A percentile compares a stretch with the other conserved stretches of the same genome.
These are phyloP conservation scores for Odontomachus brunneus DNA, from an alignment of 1,140 invertebrate species.

Conservation along the genomic window DNA sequence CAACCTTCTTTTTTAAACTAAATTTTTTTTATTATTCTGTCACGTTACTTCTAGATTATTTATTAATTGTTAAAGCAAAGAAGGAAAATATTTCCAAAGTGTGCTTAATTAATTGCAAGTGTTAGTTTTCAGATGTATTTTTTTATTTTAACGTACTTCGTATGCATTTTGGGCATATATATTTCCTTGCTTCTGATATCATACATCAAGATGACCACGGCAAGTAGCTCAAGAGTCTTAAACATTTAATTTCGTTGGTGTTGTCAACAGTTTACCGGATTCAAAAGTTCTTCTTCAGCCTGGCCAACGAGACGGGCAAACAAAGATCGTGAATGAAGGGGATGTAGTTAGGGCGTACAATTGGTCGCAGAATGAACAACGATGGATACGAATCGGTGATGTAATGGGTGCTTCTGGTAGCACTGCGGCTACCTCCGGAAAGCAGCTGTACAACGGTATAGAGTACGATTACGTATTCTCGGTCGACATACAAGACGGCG, in stretches of 20 bases:
- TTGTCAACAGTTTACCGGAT: constrained; percentile 89
- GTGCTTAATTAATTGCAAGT: no score
- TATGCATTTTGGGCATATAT: no score
- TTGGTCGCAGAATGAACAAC: constrained; percentile 90
- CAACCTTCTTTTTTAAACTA: no score
- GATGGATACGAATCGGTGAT: constrained; percentile 96
- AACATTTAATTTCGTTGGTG: constrained; percentile 56
- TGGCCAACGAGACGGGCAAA: constrained; percentile 94
- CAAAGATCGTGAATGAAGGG: constrained; percentile 92
- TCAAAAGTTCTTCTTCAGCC: constrained; percentile 90
- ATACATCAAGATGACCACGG: no score
- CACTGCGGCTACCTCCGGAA: constrained; percentile 88
- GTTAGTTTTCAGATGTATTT: no score
- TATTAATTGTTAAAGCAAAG: no score
- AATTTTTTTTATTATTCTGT: no score
- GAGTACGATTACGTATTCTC: constrained; percentile 98
- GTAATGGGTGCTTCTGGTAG: constrained; percentile 92
- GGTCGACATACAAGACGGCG: constrained; percentile 96
- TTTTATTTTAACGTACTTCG: no score
- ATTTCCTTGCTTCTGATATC: no score
- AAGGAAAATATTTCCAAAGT: no score
- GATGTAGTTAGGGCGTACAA: constrained; percentile 91
- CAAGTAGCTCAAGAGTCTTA: no score
- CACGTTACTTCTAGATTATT: no score
- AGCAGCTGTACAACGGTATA: constrained; percentile 93